Evolutionary conservation across 2,888 invertebrate genomes (phyloP).

Genomic region (Acanthacorydalis orientalis): DNA sequence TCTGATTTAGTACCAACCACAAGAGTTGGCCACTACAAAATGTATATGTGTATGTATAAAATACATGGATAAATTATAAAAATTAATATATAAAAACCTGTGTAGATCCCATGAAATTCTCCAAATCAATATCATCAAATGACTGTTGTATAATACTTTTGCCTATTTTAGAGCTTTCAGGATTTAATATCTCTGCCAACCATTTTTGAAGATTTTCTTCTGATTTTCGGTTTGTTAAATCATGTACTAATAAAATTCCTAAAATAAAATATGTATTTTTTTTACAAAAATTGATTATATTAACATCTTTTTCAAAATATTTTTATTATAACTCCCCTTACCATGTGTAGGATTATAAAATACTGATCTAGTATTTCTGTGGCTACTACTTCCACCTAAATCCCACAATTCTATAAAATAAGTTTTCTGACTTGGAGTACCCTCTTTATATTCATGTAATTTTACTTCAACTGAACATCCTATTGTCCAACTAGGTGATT

Average conservation of each 20-base stretch:
- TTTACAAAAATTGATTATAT: not conserved
- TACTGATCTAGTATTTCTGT: conserved; percentile 81
- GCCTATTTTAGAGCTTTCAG: conserved; percentile 36
- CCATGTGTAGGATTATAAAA: conserved; percentile 93
- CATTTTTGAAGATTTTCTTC: conserved; percentile 86
- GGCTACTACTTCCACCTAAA: conserved; percentile 86
- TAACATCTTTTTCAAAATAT: not conserved
- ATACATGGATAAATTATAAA: conserved; percentile 4
- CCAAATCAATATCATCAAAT: conserved; percentile 64
- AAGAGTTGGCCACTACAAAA: conserved; percentile 69
- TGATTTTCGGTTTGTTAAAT: conserved; percentile 90
- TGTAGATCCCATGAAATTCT: conserved; percentile 68
- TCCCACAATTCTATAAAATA: conserved; percentile 96
- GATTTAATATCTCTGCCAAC: conserved; percentile 77
- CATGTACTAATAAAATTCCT: conserved; percentile 90
- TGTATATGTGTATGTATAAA: conserved; percentile 6
- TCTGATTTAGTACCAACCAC: conserved; percentile 91
- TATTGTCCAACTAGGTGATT: conserved; percentile 86
- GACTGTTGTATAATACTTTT: conserved; percentile 22
- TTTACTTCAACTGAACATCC: conserved; percentile 94
- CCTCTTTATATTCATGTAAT: conserved; percentile 87
- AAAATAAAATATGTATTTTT: conserved; percentile 14
- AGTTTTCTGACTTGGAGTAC: conserved; percentile 76
- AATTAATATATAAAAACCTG: conserved; percentile 29
- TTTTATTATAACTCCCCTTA: conserved; percentile 15